phyloP scores from a whole-genome alignment of 92 coral and sea anemone species.

The Paramuricea clavata region DNA sequence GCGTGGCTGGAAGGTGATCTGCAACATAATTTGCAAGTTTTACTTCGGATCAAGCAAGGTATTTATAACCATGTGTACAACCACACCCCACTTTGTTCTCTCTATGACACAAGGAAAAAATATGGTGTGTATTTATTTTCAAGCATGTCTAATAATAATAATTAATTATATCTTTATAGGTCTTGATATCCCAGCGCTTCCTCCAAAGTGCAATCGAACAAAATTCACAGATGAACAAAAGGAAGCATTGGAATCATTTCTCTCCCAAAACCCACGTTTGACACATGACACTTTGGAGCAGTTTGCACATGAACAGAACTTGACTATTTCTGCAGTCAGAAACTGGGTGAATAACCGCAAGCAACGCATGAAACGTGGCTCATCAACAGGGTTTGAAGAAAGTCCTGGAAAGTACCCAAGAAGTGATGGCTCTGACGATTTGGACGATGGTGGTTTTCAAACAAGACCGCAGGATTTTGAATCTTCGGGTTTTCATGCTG shows the following conservation, averaged over 20 bases:
- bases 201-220: constrained; percentile 35
- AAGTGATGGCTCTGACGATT: neutral
- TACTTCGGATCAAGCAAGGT: constrained; percentile 43
- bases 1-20: constrained; percentile 46
- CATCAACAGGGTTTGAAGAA: constrained; percentile 19
- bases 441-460: constrained; percentile 13
- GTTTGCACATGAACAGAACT: constrained; percentile 36
- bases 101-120: no score
- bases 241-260: constrained; percentile 33
- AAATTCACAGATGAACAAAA: constrained; percentile 48
- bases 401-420: constrained; percentile 6
- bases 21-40: constrained; percentile 25
- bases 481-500: neutral
- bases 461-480: neutral
- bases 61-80: no score
- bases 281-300: constrained; percentile 40
- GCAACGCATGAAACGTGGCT: constrained; percentile 41
- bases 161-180: constrained; percentile 9
- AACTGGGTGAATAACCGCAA: constrained; percentile 52
- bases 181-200: constrained; percentile 27
- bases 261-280: constrained; percentile 28
- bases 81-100: no score
- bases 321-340: constrained; percentile 47
- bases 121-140: no score
- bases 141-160: no score